These are phyloP conservation scores for Polydrusus cervinus DNA, from an alignment of 2,888 invertebrate genomes.

Conservation along the genomic window DNA sequence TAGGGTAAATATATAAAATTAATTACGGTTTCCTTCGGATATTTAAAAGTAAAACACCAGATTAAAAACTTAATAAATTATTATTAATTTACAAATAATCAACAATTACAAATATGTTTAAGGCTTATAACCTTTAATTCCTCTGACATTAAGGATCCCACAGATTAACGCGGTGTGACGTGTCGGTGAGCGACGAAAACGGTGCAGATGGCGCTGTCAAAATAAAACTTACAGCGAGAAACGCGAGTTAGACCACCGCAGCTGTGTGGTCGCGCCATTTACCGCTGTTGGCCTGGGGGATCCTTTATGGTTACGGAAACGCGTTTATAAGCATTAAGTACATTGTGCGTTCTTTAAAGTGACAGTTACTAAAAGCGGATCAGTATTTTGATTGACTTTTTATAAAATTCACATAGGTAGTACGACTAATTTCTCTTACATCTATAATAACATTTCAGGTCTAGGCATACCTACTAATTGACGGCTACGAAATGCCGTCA, in stretches of 20 bases:
- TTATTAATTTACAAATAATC: constrained; percentile 60
- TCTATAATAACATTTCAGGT: constrained; percentile 13
- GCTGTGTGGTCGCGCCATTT: no score
- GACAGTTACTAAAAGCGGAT: constrained; percentile 22
- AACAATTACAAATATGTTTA: constrained; percentile 59
- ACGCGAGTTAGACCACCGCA: no score
- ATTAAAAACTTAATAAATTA: constrained; percentile 64
- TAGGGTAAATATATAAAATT: no score
- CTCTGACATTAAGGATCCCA: no score
- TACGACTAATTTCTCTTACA: constrained; percentile 7
- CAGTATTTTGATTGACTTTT: constrained; percentile 25
- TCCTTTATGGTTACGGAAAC: background rate
- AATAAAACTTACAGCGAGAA: no score
- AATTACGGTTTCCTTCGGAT: background rate
- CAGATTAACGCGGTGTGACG: no score
- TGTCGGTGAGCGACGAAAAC: no score
- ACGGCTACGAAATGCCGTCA: constrained; percentile 2
- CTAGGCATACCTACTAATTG: constrained; percentile 6
- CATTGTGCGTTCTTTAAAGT: constrained; percentile 46
- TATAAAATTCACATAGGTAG: constrained; percentile 3
- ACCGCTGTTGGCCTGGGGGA: no score
- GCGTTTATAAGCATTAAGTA: constrained; percentile 39
- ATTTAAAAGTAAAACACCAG: constrained; percentile 52
- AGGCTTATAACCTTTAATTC: constrained; percentile 20
- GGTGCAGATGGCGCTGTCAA: no score